These are phyloP conservation scores for Tinamus guttatus DNA, from an alignment of 2,113 vertebrate genomes.

Conservation along the genomic window DNA sequence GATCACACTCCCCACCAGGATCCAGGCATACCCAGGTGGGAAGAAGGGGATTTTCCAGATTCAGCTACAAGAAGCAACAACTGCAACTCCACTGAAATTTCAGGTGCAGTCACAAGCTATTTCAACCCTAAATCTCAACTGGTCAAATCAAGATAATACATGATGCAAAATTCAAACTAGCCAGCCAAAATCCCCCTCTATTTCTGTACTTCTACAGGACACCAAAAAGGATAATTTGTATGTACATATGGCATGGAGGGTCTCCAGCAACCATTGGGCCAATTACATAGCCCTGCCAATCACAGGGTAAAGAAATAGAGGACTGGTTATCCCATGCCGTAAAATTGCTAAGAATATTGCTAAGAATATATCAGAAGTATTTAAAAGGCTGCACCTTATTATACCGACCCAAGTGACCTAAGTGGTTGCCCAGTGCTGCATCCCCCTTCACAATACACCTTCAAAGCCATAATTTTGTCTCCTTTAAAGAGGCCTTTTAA, in stretches of 20 bases:
- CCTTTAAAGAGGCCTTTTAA: neutral
- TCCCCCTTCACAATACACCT: neutral
- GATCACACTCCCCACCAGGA: neutral
- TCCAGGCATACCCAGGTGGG: neutral
- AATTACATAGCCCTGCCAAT: neutral
- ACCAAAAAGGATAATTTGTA: rapidly evolving
- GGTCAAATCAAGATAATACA: rapidly evolving
- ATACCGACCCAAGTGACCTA: neutral
- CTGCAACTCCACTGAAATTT: neutral
- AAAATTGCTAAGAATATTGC: neutral
- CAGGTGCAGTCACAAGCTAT: neutral
- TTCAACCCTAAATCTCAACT: neutral
- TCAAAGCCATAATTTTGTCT: neutral
- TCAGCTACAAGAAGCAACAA: neutral
- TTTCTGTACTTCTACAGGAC: neutral
- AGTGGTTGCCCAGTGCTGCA: neutral
- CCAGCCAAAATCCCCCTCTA: neutral
- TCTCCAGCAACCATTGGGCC: neutral
- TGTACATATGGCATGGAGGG: neutral
- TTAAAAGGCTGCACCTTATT: neutral
- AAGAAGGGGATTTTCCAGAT: neutral
- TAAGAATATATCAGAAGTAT: neutral
- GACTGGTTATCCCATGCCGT: neutral
- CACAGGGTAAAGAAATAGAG: neutral
- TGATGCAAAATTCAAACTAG: neutral